These are phyloP conservation scores for Nasonia oneida DNA, from an alignment of 2,888 invertebrate genomes.

Conservation along the genomic window DNA sequence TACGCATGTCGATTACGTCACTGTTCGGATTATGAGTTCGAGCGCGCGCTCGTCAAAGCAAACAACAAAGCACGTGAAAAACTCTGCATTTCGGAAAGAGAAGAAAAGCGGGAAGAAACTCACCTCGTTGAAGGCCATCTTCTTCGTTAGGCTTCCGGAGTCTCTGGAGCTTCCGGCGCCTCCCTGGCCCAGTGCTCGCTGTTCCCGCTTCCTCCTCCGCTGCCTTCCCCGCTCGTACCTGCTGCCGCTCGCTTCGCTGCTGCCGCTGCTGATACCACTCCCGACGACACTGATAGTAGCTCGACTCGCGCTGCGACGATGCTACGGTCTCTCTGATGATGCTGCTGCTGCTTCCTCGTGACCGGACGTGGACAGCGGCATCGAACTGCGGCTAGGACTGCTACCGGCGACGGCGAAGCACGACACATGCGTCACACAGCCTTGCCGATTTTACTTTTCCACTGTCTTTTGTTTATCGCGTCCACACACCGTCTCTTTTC, in stretches of 20 bases:
- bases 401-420: conserved; percentile 67
- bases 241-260: background rate
- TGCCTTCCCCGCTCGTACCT: conserved; percentile 60
- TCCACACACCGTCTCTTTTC: background rate
- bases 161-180: conserved; percentile 72
- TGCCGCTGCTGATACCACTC: background rate
- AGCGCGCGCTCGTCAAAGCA: background rate
- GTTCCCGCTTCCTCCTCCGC: conserved; percentile 66
- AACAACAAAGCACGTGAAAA: background rate
- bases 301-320: background rate
- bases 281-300: background rate
- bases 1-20: background rate
- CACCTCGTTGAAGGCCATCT: conserved; percentile 90
- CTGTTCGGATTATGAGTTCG: background rate
- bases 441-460: background rate
- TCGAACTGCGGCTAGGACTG: conserved; percentile 52
- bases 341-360: conserved; percentile 62
- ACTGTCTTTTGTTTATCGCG: conserved; percentile 12
- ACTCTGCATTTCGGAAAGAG: background rate
- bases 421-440: conserved; percentile 75
- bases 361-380: conserved; percentile 56
- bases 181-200: conserved; percentile 75
- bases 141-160: conserved; percentile 77
- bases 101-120: conserved; percentile 69
- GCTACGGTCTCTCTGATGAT: conserved; percentile 1